These are phyloP conservation scores for Lamellibrachia satsuma DNA, from an alignment of 2,888 invertebrate species.

Conservation along the genomic window DNA sequence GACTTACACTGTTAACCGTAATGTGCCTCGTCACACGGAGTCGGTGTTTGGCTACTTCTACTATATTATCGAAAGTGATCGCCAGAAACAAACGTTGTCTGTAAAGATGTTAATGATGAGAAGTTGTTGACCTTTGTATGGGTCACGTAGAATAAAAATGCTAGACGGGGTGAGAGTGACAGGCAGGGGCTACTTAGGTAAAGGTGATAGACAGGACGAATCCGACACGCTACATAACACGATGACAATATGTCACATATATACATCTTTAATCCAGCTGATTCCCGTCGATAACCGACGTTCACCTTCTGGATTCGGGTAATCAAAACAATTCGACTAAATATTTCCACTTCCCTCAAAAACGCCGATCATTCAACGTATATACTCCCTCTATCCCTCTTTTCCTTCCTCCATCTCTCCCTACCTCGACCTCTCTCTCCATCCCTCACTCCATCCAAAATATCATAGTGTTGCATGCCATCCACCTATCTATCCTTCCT, in stretches of 20 bases:
- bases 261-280: too few relatives aligned
- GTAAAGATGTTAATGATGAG: background rate
- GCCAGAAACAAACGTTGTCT: background rate
- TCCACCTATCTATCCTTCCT: background rate
- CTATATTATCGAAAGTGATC: background rate
- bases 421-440: background rate
- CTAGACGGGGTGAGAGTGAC: too few relatives aligned
- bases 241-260: too few relatives aligned
- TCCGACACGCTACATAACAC: too few relatives aligned
- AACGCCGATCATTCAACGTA: too few relatives aligned
- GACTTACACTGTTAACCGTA: background rate
- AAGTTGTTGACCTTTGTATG: background rate
- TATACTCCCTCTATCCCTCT: background rate
- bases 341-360: background rate
- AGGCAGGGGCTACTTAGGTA: too few relatives aligned
- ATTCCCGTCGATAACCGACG: background rate
- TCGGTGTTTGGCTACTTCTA: background rate
- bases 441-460: background rate
- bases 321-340: too few relatives aligned
- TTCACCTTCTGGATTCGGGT: background rate
- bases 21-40: background rate
- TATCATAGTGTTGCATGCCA: background rate
- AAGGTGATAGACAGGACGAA: too few relatives aligned
- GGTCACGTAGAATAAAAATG: background rate
- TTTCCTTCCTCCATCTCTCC: background rate